Base-by-base conservation (phyloP, 2,113 vertebrate genomes). In the Brachyhypopomus occidentalis region DNA sequence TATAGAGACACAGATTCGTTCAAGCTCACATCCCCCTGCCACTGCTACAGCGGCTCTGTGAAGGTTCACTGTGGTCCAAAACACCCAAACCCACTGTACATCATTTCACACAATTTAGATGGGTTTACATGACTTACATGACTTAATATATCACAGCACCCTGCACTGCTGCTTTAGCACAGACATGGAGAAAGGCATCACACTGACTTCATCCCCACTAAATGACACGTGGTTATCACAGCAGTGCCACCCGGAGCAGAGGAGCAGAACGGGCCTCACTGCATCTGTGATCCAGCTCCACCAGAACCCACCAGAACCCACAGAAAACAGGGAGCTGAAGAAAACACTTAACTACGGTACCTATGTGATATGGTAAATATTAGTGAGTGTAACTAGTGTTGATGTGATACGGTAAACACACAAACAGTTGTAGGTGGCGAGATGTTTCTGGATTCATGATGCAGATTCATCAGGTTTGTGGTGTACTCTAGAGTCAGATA, bases 381-480 rank as follows among this genome's bases (percentile, higher is more conserved):
- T 70, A 34, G 56, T 72, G 55, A 67, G 62, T 22, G 48, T 67
- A 64, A 70, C 36, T 78, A 22, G 3, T 67, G 27, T 67, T 78
- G 20, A 56, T 20, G 59, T 34, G 6, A 78, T 38, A 9, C 55
- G 55, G 71, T 71, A 75, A 79, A 75, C 5, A 38, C 19, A 2
- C 20, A 36, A 64, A 48, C 60, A 66, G 48, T 41, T 19, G 36
- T 78, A 56, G 9, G 2, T 69, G 22, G 19, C 17, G 63, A 75
- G 62, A 45, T 59, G 41, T 59, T 45, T 75, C 38, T 25, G 34
- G 8, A 75, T 79, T 79, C 45, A 48, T 59, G 80, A 72, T 83
- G 62, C 64, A 34, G 27, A 14, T 45, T 23, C 52, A 74, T 78
- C 36, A 23, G 25, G 73, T 72, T 48, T 79, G 38, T 64, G 72